Evolutionary conservation across 2,797 vertebrate species (phyloP), one percentile per base, ranked within the genome.

Genomic region (Intellagama lesueurii): DNA sequence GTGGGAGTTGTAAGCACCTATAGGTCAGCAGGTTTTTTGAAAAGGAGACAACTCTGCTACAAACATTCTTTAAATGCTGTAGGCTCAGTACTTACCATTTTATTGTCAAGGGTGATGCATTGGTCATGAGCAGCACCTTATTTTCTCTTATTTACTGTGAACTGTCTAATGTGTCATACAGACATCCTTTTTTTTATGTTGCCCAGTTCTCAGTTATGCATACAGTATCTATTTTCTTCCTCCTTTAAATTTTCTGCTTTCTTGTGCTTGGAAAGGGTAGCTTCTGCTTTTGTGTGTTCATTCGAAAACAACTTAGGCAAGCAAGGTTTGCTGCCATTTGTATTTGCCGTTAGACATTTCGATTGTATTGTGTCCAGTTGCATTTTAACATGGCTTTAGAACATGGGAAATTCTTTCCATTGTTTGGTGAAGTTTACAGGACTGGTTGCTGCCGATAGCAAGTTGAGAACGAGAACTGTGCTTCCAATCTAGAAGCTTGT

Each of bases 301-400:
- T 90, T 93, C 83, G 91, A 88, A 89, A 52, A 91, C 87, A 87
- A 56, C 49, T 24, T 47, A 26, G 35, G 89, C 78, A 89, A 89
- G n/a, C 88, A 87, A 92, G 66, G 89, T 35, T 81, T 88, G 82
- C 81, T 72, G 89, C 32, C 35, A 49, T 81, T 85, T 77, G 70
- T 47, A 68, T 49, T 89, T 91, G 70, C 66, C 64, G 89, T 92
- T 80, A 81, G 83, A 40, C 83, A 86, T 68, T 88, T 0, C 0
- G 85, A 80, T 60, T 60, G 72, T 81, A 85, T 22, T 40, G 44
- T 78, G 17, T 0, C 0, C 77, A 66, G 52, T 86, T 69, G n/a
- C 26, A 32, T 24, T 64, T 83, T 79, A 73, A 32, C 72, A 49
- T 76, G 32, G 32, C 40, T 82, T 40, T n/a, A 49, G 72, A 68